These are phyloP conservation scores for Rhogogaster chlorosoma DNA, from an alignment of 2,888 invertebrate species.

Conservation along the genomic window DNA sequence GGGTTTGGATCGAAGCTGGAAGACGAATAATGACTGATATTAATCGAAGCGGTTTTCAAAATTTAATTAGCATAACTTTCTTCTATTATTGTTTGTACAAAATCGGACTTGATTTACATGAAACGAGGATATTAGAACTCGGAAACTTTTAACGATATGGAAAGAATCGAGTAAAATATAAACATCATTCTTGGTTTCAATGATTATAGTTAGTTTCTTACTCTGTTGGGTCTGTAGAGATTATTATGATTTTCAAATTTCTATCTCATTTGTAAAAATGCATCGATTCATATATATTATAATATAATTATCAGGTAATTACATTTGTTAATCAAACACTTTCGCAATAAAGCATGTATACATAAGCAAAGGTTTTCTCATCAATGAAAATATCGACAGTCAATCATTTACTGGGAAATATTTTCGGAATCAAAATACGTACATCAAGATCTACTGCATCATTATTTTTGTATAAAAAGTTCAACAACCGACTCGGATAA, in stretches of 20 bases:
- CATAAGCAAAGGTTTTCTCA: not conserved
- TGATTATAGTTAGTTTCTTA: not conserved
- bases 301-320: constrained; percentile 13
- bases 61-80: not conserved
- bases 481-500: not conserved
- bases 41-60: not conserved
- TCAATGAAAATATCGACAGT: not conserved
- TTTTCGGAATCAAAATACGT: not conserved
- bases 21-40: not conserved
- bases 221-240: not conserved
- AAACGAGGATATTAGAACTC: not conserved
- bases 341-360: not conserved
- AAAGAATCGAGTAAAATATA: not conserved
- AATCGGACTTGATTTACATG: not conserved
- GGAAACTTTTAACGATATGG: not conserved
- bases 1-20: not conserved
- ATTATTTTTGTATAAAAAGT: constrained; percentile 15
- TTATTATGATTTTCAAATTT: not conserved
- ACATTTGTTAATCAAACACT: not conserved
- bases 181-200: not conserved
- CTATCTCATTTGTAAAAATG: constrained; percentile 22
- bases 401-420: not conserved
- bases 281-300: not conserved
- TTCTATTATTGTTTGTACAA: not conserved
- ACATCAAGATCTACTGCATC: not conserved